phyloP scores from a whole-genome alignment of 2,113 vertebrate species.

The Callipepla californica region DNA sequence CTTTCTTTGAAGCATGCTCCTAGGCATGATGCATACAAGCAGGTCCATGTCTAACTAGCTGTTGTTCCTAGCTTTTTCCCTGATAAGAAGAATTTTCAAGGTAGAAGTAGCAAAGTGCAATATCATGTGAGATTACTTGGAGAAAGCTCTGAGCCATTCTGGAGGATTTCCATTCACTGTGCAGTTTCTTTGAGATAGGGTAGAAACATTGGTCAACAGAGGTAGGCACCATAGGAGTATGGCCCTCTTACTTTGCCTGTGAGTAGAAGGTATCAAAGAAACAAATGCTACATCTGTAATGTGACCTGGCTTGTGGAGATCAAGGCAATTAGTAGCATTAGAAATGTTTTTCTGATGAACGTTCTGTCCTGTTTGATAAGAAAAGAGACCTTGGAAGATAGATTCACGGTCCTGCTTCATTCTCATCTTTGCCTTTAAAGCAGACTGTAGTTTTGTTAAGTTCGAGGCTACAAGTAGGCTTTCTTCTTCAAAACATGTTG shows the following conservation, averaged over 20 bases:
- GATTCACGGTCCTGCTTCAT: neutral
- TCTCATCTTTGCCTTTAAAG: neutral
- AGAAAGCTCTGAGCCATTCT: neutral
- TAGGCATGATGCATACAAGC: neutral
- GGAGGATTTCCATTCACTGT: neutral
- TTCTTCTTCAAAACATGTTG: neutral
- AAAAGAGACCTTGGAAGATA: neutral
- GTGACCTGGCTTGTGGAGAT: neutral
- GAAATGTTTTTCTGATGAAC: neutral
- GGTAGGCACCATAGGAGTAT: neutral
- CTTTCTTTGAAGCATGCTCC: neutral
- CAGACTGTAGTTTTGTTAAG: neutral
- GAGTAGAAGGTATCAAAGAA: neutral
- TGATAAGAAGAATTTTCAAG: neutral
- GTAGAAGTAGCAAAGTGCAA: neutral
- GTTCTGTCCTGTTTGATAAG: neutral
- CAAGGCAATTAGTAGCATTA: neutral
- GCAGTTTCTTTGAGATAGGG: neutral
- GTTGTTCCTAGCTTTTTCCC: neutral
- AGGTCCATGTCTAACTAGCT: neutral
- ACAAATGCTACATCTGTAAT: neutral
- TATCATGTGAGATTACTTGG: neutral
- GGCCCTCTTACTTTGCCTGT: neutral
- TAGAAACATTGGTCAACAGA: fast-evolving
- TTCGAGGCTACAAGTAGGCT: neutral